phyloP scores from a whole-genome alignment of 2,113 vertebrate genomes.

The Axis porcinus region DNA sequence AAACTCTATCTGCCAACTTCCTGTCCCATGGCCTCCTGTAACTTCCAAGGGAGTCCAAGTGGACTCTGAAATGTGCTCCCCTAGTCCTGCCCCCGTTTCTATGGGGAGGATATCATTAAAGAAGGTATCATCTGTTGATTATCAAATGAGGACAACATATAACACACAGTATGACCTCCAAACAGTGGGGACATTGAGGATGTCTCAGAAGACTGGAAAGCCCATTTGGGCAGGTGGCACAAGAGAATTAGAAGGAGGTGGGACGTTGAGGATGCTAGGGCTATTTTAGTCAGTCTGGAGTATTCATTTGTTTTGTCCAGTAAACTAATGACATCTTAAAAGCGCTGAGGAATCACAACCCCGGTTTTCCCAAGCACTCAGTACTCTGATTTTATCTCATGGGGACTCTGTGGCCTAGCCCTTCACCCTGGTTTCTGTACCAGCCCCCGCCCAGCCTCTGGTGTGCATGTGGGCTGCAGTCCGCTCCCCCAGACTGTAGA shows the following conservation, averaged over 20 bases:
- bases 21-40: neutral
- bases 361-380: neutral
- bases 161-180: neutral
- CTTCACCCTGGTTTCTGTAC: rapidly evolving
- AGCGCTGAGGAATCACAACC: neutral
- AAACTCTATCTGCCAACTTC: neutral
- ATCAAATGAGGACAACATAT: neutral
- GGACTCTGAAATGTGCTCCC: neutral
- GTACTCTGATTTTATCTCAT: neutral
- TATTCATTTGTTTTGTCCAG: neutral
- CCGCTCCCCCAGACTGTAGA: neutral
- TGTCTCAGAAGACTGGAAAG: neutral
- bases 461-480: neutral
- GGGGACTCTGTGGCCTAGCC: rapidly evolving
- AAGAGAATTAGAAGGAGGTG: neutral
- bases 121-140: neutral
- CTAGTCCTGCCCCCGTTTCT: neutral
- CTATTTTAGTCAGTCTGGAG: neutral
- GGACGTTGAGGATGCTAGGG: neutral
- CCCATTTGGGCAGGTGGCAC: neutral
- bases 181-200: neutral
- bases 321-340: neutral
- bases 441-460: neutral
- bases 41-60: neutral
- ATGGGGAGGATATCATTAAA: neutral